A percentile compares a stretch with the other conserved stretches of the same genome.
phyloP scores from a whole-genome alignment of 2,113 vertebrate species.

The Phalacrocorax brasilianus region DNA sequence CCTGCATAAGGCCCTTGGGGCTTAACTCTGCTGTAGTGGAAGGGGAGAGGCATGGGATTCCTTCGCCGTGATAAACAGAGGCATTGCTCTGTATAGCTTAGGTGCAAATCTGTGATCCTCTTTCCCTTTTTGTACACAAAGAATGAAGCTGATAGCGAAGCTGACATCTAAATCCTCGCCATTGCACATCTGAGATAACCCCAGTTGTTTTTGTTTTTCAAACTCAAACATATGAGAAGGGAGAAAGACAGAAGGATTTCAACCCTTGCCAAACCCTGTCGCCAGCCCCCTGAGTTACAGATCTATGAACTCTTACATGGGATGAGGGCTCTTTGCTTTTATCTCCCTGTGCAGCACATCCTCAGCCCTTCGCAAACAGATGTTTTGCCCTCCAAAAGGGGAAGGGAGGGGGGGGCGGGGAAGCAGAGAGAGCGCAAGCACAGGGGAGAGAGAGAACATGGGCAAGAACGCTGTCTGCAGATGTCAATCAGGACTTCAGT shows the following conservation, averaged over 20 bases:
- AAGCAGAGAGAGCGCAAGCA: background rate
- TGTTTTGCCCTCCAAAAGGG: background rate
- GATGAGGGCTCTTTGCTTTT: slow-evolving; percentile 41
- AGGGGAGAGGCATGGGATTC: background rate
- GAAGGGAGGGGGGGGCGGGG: background rate
- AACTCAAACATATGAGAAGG: background rate
- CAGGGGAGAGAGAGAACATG: background rate
- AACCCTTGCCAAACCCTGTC: slow-evolving; percentile 13
- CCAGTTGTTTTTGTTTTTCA: slow-evolving; percentile 18
- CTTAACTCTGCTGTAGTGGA: background rate
- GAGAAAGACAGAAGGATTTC: slow-evolving; percentile 39
- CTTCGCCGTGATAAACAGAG: background rate
- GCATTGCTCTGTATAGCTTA: background rate
- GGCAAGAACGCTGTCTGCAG: slow-evolving; percentile 49
- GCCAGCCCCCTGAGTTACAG: background rate
- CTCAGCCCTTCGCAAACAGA: slow-evolving; percentile 44
- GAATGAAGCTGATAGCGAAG: slow-evolving; percentile 5
- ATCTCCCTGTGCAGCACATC: background rate
- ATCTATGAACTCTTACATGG: slow-evolving; percentile 31
- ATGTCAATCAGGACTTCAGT: slow-evolving; percentile 55
- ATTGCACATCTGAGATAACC: slow-evolving; percentile 51
- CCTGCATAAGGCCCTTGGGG: background rate
- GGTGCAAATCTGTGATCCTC: slow-evolving; percentile 41
- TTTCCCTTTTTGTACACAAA: slow-evolving; percentile 30
- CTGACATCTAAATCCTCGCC: slow-evolving; percentile 50